phyloP scores from a whole-genome alignment of 2,113 vertebrate species.

The Tragelaphus buxtoni region DNA sequence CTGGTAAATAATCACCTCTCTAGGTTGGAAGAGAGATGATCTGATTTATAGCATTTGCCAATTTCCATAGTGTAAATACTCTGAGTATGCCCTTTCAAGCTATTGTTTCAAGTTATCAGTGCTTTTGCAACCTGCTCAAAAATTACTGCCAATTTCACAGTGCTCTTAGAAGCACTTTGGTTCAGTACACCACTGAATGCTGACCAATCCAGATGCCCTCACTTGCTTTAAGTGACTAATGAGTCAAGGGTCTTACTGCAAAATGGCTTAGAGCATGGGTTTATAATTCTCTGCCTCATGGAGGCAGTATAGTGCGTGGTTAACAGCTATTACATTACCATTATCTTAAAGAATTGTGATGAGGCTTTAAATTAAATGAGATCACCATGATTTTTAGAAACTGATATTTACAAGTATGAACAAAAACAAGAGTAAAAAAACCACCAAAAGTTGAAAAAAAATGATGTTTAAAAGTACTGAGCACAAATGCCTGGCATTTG shows the following conservation, averaged over 20 bases:
- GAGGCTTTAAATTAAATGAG: not conserved
- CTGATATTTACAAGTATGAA: not conserved
- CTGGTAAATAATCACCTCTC: not conserved
- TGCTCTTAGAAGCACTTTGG: not conserved
- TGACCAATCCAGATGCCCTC: not conserved
- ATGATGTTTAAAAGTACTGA: not conserved
- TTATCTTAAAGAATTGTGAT: not conserved
- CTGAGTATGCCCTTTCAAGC: not conserved
- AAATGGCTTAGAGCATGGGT: not conserved
- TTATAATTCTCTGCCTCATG: not conserved
- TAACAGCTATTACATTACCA: not conserved
- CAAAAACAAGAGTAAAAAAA: not conserved
- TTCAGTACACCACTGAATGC: not conserved
- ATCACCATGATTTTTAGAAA: not conserved
- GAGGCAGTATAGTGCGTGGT: not conserved
- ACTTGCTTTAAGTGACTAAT: not conserved
- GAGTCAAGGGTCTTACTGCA: not conserved
- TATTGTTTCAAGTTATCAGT: not conserved
- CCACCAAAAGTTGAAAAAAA: not conserved
- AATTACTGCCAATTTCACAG: not conserved
- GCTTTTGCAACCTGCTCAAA: not conserved
- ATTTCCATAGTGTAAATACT: not conserved
- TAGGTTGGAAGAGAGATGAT: not conserved
- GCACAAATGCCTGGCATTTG: not conserved
- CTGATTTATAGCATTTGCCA: not conserved